Evolutionary conservation across 2,888 invertebrate species (phyloP).

Genomic region (Sinodicranocentrus sp.): DNA sequence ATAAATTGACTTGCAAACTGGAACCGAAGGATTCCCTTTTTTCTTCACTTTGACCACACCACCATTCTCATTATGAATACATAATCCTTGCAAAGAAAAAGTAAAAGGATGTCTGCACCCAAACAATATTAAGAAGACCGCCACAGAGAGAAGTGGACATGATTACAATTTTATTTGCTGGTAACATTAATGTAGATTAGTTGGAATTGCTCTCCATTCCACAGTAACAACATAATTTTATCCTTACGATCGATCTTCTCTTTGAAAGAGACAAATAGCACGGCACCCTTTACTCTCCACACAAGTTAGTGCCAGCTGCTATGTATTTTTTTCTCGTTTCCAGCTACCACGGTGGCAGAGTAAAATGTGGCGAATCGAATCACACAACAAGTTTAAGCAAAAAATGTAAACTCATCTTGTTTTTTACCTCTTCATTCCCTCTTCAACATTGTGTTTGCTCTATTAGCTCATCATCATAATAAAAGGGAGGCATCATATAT

Average conservation of each 20-base stretch:
- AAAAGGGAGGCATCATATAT: constrained; percentile 37
- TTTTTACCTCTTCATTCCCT: constrained; percentile 46
- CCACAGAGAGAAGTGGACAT: constrained; percentile 51
- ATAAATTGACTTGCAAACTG: too few species aligned
- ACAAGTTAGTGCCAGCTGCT: too few species aligned
- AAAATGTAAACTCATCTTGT: constrained; percentile 17
- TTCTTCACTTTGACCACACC: too few species aligned
- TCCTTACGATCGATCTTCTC: constrained; percentile 7
- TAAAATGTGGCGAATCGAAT: too few species aligned
- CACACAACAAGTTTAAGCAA: too few species aligned
- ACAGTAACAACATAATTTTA: constrained; percentile 59
- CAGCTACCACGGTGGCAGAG: too few species aligned
- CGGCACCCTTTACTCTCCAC: too few species aligned
- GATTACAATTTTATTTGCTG: constrained; percentile 38
- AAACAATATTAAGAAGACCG: background rate
- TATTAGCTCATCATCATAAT: constrained; percentile 53
- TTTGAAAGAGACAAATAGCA: constrained; percentile 16
- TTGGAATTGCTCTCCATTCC: constrained; percentile 45
- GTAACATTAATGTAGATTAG: constrained; percentile 55
- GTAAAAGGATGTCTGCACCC: too few species aligned
- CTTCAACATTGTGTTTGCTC: constrained; percentile 34
- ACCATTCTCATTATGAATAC: too few species aligned
- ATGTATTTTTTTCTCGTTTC: too few species aligned
- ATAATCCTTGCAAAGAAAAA: too few species aligned
- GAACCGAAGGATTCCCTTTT: too few species aligned